These are phyloP conservation scores for Chloropsis hardwickii DNA, from an alignment of 2,113 vertebrate species.

Conservation along the genomic window DNA sequence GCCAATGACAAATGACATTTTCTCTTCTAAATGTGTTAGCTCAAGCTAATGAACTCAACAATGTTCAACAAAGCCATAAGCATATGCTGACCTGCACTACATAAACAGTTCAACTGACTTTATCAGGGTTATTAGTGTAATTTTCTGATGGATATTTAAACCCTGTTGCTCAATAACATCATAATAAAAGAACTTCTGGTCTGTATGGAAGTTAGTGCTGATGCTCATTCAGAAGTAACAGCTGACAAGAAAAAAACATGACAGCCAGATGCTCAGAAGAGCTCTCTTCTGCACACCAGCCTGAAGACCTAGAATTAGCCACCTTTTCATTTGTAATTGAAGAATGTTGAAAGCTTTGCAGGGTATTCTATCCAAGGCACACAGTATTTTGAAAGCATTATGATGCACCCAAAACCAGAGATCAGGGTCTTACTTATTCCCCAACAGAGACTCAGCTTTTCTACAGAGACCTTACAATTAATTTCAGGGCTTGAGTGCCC, in stretches of 20 bases:
- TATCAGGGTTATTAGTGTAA: not conserved
- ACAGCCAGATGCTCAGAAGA: not conserved
- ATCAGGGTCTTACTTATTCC: not conserved
- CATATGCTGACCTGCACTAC: not conserved
- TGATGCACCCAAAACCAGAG: not conserved
- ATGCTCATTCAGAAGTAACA: not conserved
- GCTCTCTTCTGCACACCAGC: not conserved
- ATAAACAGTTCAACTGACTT: not conserved
- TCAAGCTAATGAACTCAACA: not conserved
- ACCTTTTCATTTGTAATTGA: not conserved
- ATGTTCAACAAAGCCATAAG: not conserved
- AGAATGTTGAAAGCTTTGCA: not conserved
- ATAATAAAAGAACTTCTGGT: not conserved
- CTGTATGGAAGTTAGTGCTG: not conserved
- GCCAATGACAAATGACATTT: slow-evolving; percentile 15
- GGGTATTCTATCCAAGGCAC: not conserved
- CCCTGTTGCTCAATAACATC: not conserved
- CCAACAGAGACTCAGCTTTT: not conserved
- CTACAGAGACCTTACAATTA: not conserved
- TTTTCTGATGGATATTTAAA: not conserved
- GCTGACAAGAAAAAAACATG: not conserved
- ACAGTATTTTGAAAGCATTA: not conserved
- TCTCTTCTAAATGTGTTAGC: not conserved
- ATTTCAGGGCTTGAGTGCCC: not conserved
- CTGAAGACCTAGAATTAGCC: not conserved